Evolutionary conservation across 2,888 invertebrate genomes (phyloP), one percentile per base, ranked within the genome.

Genomic region (Sinodicranocentrus sp.): DNA sequence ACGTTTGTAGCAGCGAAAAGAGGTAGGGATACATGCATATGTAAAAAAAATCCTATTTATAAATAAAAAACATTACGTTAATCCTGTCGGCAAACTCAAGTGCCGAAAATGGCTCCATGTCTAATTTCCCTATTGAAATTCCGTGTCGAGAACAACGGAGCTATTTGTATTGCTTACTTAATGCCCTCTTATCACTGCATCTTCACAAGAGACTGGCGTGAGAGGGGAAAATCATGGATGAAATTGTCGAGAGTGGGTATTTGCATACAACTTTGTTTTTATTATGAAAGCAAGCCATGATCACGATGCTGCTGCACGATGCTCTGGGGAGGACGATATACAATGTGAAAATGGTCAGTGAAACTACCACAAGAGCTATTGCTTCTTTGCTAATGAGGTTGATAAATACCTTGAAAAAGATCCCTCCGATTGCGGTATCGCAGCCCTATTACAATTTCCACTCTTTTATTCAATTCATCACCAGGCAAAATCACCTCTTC

Each of bases 211-310:
- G 61, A 44, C 21, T 70, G 68, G 68, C 70, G 70, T 59, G 57
- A 76, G 43, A 75, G 17, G 43, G 63, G 39, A 65, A 54, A 39
- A 54, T n/a, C 65, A 76, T 70, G 78, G 78, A 57, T n/a, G n/a
- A n/a, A n/a, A n/a, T n/a, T n/a, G n/a, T n/a, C n/a, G 10, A 33
- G 33, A 33, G 68, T 57, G 65, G 67, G 65, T 67, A 77, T 77
- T 67, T 78, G 61, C 70, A 78, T 70, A 70, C 43, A 48, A 3
- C 25, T 68, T 68, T 39, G 59, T 44, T 13, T 61, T 39, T 43
- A 75, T 43, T 21, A 75, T 39, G 75, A 75, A 75, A 75, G 63
- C 79, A 79, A 79, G 79, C 71, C 71, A 63, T 15, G 54, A 71
- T 79, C 79, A 79, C 79, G 78, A 78, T 59, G 39, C 44, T 57